phyloP scores from a whole-genome alignment of 2,888 invertebrate genomes.

The Standfussiana lucernea region DNA sequence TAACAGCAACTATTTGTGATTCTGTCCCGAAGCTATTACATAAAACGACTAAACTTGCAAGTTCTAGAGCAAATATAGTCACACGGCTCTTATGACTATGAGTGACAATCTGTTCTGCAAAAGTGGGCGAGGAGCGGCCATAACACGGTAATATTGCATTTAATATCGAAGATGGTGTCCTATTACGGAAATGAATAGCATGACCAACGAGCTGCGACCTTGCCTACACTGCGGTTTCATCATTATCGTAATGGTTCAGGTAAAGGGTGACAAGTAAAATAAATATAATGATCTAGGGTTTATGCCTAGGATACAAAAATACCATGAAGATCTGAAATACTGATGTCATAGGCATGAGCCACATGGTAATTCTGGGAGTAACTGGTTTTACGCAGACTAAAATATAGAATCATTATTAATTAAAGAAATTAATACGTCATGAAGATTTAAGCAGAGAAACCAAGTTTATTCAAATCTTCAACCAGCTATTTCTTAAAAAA shows the following conservation, averaged over 20 bases:
- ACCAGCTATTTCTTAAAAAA: constrained; percentile 37
- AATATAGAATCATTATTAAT: background rate
- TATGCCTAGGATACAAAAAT: too few species aligned
- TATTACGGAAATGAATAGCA: constrained; percentile 83
- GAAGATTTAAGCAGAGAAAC: constrained; percentile 14
- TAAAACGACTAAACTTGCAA: constrained; percentile 39
- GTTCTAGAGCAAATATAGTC: constrained; percentile 51
- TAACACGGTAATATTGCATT: constrained; percentile 67
- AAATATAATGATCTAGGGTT: background rate
- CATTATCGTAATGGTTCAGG: constrained; percentile 55
- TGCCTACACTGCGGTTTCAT: constrained; percentile 76
- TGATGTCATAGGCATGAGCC: background rate
- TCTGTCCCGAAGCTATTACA: constrained; percentile 38
- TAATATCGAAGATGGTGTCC: constrained; percentile 74
- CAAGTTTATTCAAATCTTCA: constrained; percentile 21
- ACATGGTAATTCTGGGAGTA: background rate
- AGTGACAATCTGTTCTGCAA: constrained; percentile 35
- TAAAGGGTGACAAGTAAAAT: background rate
- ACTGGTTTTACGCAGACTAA: background rate
- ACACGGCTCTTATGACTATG: constrained; percentile 27
- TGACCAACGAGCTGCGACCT: constrained; percentile 77
- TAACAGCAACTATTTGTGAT: constrained; percentile 48
- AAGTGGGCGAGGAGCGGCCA: constrained; percentile 39
- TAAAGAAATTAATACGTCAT: background rate
- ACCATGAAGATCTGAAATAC: background rate